Conservation (phyloP, 2,888 invertebrate genomes). For the Plagodis dolabraria region DNA sequence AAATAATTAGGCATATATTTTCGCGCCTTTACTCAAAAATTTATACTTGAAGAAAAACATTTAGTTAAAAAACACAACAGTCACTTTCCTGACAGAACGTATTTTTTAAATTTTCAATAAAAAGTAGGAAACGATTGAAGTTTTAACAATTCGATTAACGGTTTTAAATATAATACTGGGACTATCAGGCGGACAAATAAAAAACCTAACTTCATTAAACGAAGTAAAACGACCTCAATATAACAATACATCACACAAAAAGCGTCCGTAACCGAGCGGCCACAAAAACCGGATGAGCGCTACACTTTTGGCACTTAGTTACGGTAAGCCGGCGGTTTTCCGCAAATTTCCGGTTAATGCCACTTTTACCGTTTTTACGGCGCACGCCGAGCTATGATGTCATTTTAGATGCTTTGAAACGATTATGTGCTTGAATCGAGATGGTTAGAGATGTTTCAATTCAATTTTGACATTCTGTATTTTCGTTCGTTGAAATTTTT, state of each 20-base stretch:
- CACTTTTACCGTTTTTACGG: slow-evolving; percentile 34
- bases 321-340: slow-evolving; percentile 47
- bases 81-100: too few relatives aligned
- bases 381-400: slow-evolving; percentile 10
- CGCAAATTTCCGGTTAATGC: slow-evolving; percentile 53
- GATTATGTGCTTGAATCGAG: background rate
- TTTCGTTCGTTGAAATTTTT: too few relatives aligned
- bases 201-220: background rate
- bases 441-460: too few relatives aligned
- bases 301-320: slow-evolving; percentile 44
- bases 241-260: slow-evolving; percentile 11
- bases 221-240: slow-evolving; percentile 3
- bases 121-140: too few relatives aligned
- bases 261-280: background rate
- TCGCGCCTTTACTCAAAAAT: too few relatives aligned
- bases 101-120: too few relatives aligned
- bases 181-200: background rate
- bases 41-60: too few relatives aligned
- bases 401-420: slow-evolving; percentile 1
- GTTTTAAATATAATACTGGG: too few relatives aligned
- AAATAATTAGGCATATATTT: too few relatives aligned
- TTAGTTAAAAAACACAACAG: too few relatives aligned
- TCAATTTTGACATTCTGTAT: too few relatives aligned
- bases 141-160: too few relatives aligned
- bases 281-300: slow-evolving; percentile 18